Conservation (phyloP, 2,113 vertebrate genomes). For the Aspiorhynchus laticeps region DNA sequence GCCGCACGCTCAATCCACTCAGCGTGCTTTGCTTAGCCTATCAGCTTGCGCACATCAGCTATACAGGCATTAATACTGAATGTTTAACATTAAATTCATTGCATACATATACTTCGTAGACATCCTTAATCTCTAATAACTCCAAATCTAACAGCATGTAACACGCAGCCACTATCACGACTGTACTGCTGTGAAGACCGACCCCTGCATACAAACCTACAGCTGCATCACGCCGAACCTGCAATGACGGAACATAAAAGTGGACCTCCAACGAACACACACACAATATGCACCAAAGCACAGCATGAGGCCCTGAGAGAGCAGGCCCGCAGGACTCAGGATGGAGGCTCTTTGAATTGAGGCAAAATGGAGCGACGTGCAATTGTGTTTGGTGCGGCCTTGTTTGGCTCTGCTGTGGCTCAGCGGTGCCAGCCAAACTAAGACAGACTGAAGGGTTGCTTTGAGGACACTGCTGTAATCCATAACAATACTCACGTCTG, state of each 20-base stretch:
- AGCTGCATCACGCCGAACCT: conserved; percentile 11
- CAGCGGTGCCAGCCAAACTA: conserved; percentile 30
- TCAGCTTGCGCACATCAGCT: too few species aligned
- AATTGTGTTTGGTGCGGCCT: conserved; percentile 37
- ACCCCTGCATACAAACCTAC: neutral
- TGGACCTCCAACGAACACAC: conserved; percentile 1
- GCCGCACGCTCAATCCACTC: too few species aligned
- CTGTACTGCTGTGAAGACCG: neutral
- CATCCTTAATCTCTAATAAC: too few species aligned
- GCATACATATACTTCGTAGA: too few species aligned
- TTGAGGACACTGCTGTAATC: conserved; percentile 46
- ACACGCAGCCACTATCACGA: conserved; percentile 2
- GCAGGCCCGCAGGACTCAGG: conserved; percentile 2
- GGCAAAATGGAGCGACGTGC: conserved; percentile 12
- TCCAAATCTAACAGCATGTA: neutral
- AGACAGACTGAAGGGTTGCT: conserved; percentile 33
- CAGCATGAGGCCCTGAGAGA: conserved; percentile 12
- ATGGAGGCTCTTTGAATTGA: conserved; percentile 12
- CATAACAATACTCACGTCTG: conserved; percentile 33
- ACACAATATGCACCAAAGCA: conserved; percentile 11
- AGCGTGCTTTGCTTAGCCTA: too few species aligned
- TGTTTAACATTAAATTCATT: too few species aligned
- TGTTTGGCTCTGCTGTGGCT: conserved; percentile 32
- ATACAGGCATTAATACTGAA: too few species aligned
- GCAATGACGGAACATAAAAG: neutral